Conservation (phyloP, 1,140 invertebrate genomes). For the Drosophila funebris region DNA sequence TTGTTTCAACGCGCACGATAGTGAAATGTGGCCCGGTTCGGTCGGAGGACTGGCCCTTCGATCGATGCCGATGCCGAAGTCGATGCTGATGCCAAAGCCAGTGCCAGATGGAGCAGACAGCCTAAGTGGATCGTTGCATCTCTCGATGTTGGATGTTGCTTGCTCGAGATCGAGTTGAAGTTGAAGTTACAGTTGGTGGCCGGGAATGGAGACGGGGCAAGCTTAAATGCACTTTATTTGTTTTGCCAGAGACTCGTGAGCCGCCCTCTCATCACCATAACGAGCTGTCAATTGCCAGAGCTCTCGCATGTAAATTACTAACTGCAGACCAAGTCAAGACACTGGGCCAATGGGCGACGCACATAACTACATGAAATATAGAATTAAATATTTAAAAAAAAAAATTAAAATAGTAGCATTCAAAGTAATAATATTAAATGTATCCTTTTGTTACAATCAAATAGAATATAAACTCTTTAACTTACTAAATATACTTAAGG, state of each 20-base stretch:
- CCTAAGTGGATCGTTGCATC: conserved; percentile 56
- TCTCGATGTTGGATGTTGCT: conserved; percentile 5
- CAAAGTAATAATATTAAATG: no score
- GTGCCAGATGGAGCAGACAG: conserved; percentile 46
- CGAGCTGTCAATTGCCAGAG: conserved; percentile 56
- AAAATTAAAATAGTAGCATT: neutral
- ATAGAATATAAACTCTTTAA: no score
- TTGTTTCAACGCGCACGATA: conserved; percentile 70
- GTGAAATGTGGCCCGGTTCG: conserved; percentile 59
- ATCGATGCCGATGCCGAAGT: conserved; percentile 7
- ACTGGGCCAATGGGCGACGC: neutral
- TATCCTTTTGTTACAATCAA: no score
- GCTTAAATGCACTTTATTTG: conserved; percentile 69
- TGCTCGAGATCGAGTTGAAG: neutral
- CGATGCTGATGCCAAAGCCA: neutral
- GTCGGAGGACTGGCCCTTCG: conserved; percentile 29
- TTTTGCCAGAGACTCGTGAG: conserved; percentile 40
- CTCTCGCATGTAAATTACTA: conserved; percentile 54
- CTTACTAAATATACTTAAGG: no score
- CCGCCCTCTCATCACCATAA: conserved; percentile 47
- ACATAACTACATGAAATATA: no score
- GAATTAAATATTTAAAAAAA: neutral
- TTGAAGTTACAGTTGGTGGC: conserved; percentile 1
- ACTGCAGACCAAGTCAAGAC: conserved; percentile 5
- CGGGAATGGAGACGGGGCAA: conserved; percentile 19